A percentile compares a stretch with the other conserved stretches of the same genome.
Conservation (phyloP, 2,113 vertebrate genomes). For the Paraplagusia blochii region DNA sequence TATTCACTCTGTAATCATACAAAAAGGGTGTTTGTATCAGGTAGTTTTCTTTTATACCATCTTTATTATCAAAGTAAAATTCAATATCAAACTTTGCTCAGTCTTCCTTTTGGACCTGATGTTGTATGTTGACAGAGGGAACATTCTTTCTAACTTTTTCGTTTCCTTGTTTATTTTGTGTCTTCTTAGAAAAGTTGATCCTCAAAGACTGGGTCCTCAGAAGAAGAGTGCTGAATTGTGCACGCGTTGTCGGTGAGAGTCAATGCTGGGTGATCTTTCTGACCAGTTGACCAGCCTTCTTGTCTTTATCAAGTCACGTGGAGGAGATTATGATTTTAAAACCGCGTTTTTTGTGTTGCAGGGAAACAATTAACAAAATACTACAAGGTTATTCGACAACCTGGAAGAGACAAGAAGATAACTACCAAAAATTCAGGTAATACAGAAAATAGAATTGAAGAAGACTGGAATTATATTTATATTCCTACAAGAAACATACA, state of each 20-base stretch:
- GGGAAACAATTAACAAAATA: slow-evolving; percentile 45
- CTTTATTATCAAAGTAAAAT: no score
- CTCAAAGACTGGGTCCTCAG: neutral
- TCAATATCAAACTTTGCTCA: no score
- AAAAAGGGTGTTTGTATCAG: no score
- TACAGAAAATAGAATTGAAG: neutral
- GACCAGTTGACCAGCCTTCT: neutral
- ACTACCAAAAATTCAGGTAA: slow-evolving; percentile 67
- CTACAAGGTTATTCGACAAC: slow-evolving; percentile 30
- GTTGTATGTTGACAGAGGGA: no score
- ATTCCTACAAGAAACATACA: no score
- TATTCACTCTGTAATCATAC: no score
- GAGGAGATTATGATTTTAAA: neutral
- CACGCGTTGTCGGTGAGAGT: slow-evolving; percentile 53
- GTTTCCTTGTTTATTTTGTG: neutral
- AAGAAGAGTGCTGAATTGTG: slow-evolving; percentile 27
- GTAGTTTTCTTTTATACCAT: no score
- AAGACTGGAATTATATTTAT: no score
- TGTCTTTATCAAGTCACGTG: neutral
- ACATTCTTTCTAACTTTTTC: neutral
- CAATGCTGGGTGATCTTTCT: neutral
- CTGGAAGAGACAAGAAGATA: slow-evolving; percentile 66
- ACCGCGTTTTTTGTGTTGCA: slow-evolving; percentile 17
- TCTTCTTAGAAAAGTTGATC: slow-evolving; percentile 24
- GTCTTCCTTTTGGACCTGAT: no score